These are phyloP conservation scores for Morpho helenor DNA, from an alignment of 2,888 invertebrate species.

Conservation along the genomic window DNA sequence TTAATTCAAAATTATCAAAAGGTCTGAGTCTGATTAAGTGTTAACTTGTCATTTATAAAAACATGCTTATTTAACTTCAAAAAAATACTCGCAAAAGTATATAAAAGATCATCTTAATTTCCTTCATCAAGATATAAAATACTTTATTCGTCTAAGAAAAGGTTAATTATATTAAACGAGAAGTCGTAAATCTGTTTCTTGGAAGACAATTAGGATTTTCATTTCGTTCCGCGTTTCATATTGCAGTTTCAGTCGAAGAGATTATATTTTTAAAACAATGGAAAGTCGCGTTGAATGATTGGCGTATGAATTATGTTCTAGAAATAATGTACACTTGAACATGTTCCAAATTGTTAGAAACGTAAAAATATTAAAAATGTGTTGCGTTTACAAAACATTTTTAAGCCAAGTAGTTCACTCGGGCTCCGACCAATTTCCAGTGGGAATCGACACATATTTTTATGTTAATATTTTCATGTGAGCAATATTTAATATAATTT, in stretches of 20 bases:
- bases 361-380: background rate
- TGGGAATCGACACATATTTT: too few relatives aligned
- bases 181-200: slow-evolving; percentile 12
- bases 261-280: slow-evolving; percentile 17
- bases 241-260: slow-evolving; percentile 14
- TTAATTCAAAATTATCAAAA: too few relatives aligned
- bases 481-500: too few relatives aligned
- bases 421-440: background rate
- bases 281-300: slow-evolving; percentile 17
- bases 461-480: too few relatives aligned
- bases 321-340: slow-evolving; percentile 20
- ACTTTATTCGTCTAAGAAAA: slow-evolving; percentile 23
- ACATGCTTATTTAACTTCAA: too few relatives aligned
- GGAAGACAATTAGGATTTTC: slow-evolving; percentile 17
- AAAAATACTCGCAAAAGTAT: background rate
- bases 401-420: slow-evolving; percentile 6
- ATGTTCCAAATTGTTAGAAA: slow-evolving; percentile 19
- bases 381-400: background rate
- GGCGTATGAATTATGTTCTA: slow-evolving; percentile 12
- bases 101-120: slow-evolving; percentile 10
- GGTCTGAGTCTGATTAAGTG: too few relatives aligned
- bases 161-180: slow-evolving; percentile 20
- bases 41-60: too few relatives aligned
- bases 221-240: slow-evolving; percentile 16
- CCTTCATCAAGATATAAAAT: slow-evolving; percentile 15